These are phyloP conservation scores for Lophotriccus pileatus DNA, from an alignment of 2,797 vertebrate species.

Conservation along the genomic window DNA sequence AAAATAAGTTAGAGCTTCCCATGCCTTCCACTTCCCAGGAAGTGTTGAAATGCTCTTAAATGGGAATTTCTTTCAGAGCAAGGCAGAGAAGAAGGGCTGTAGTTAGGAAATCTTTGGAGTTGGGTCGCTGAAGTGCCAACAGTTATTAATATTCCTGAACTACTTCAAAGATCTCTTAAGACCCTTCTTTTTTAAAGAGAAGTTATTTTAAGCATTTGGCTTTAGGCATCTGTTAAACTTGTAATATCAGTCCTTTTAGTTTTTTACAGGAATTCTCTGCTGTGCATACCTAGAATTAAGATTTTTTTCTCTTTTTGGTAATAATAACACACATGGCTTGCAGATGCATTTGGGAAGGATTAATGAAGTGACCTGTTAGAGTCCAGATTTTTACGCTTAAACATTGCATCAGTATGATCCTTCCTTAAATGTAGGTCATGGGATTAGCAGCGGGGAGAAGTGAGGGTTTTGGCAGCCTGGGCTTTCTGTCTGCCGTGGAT, in stretches of 20 bases:
- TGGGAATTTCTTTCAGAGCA: background rate
- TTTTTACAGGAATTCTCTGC: background rate
- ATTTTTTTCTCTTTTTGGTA: background rate
- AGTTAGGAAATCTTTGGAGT: background rate
- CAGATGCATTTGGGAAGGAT: constrained; percentile 10
- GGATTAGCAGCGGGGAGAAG: constrained; percentile 28
- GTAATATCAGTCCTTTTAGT: background rate
- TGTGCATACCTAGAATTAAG: background rate
- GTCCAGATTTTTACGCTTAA: constrained; percentile 30
- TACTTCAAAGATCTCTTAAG: background rate
- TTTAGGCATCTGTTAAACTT: background rate
- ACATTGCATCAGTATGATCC: background rate
- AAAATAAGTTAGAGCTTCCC: background rate
- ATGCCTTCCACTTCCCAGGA: background rate
- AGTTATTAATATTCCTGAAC: background rate
- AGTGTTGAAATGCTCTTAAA: background rate
- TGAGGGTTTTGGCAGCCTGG: background rate
- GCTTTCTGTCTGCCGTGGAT: background rate
- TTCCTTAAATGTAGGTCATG: constrained; percentile 30
- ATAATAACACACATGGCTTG: background rate
- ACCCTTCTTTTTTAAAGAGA: background rate
- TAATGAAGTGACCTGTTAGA: constrained; percentile 32
- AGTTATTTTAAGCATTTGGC: background rate
- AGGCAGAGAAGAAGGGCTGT: background rate
- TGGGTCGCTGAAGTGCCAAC: background rate